Percentiles rank a stretch among this genome's conserved stretches.
phyloP scores from a whole-genome alignment of 2,888 invertebrate genomes.

The Tipula vernalis region DNA sequence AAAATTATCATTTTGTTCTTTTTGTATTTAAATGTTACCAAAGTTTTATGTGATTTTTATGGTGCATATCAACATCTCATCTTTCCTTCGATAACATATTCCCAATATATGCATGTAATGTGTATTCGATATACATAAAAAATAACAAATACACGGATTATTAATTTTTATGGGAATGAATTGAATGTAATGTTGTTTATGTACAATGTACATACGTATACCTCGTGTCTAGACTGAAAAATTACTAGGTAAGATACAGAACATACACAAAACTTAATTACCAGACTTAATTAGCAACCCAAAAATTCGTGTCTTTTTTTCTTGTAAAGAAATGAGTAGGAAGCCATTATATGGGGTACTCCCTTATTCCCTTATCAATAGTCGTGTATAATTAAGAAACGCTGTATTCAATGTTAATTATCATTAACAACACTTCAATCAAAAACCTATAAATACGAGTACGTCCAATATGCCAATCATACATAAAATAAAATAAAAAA shows the following conservation, averaged over 20 bases:
- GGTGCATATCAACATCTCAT: neutral
- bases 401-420: neutral
- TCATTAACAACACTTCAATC: neutral
- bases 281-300: no score
- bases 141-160: neutral
- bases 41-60: neutral
- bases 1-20: neutral
- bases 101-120: neutral
- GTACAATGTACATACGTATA: neutral
- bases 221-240: neutral
- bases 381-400: neutral
- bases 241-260: no score
- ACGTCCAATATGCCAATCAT: neutral
- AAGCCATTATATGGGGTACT: no score
- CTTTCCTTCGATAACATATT: neutral
- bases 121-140: neutral
- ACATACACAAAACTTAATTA: no score
- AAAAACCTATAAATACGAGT: neutral
- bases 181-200: neutral
- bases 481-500: neutral
- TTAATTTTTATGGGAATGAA: neutral
- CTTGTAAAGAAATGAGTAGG: no score
- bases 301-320: no score
- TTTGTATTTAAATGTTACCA: neutral
- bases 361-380: no score